Percentiles rank a stretch among this genome's conserved stretches.
Conservation (phyloP, 1,140 invertebrate species). For the Phocides pigmalion region DNA sequence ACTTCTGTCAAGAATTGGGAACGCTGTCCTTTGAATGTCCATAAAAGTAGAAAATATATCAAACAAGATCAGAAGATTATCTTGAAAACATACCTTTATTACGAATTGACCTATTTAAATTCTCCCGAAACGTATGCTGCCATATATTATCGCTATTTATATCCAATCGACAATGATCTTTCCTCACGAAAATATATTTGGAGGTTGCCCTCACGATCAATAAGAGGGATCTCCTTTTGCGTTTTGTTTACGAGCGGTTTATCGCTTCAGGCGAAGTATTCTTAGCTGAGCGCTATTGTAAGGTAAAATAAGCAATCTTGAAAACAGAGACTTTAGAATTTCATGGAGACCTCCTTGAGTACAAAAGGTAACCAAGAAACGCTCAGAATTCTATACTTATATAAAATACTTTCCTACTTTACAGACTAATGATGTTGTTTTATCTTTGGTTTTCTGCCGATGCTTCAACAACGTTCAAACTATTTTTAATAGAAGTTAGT, state of each 20-base stretch:
- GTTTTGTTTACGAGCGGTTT: constrained; percentile 44
- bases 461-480: no score
- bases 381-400: not conserved
- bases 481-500: no score
- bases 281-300: constrained; percentile 31
- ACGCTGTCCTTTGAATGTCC: not conserved
- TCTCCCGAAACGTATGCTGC: not conserved
- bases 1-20: no score
- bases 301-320: constrained; percentile 35
- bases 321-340: constrained; percentile 33
- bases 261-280: constrained; percentile 38
- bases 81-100: constrained; percentile 1
- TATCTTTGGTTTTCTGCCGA: no score
- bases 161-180: constrained; percentile 11
- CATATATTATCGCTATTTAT: constrained; percentile 11
- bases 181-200: constrained; percentile 12
- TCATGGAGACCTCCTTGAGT: constrained; percentile 8
- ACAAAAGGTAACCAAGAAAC: constrained; percentile 11
- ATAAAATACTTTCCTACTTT: constrained; percentile 5
- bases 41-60: not conserved
- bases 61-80: not conserved
- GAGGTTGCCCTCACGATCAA: constrained; percentile 30
- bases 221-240: constrained; percentile 32
- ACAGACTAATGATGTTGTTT: not conserved
- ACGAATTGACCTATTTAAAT: not conserved